Conservation (phyloP, 2,113 vertebrate genomes). For the Ia io region DNA sequence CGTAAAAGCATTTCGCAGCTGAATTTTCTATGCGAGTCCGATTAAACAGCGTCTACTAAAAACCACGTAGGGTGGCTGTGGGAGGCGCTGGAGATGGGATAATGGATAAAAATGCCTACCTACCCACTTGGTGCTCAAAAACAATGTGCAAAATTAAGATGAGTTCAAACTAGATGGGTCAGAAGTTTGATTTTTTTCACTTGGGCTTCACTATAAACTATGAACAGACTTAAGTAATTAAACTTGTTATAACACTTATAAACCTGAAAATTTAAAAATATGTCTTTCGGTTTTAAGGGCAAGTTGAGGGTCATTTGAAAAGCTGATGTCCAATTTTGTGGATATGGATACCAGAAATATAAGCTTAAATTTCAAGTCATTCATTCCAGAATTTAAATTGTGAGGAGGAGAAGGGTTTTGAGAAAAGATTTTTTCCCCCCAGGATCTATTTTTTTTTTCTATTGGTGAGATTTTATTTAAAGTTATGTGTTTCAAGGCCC, state of each 20-base stretch:
- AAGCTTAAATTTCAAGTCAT: background rate
- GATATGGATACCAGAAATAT: background rate
- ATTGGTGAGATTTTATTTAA: background rate
- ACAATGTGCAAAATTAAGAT: background rate
- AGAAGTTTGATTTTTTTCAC: background rate
- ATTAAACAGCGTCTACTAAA: background rate
- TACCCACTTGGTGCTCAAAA: background rate
- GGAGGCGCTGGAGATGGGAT: background rate
- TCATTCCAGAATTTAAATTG: slow-evolving; percentile 8
- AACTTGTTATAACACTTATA: background rate
- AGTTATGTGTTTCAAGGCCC: background rate
- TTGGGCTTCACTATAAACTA: slow-evolving; percentile 28
- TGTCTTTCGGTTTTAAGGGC: background rate
- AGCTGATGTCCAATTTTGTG: slow-evolving; percentile 29
- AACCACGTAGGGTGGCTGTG: background rate
- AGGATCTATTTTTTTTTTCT: background rate
- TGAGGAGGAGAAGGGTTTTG: background rate
- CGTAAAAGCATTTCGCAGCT: slow-evolving; percentile 30
- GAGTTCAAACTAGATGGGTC: background rate
- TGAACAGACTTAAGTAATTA: slow-evolving; percentile 3
- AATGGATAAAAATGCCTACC: background rate
- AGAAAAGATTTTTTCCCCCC: background rate
- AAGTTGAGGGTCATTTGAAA: background rate
- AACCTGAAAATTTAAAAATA: background rate
- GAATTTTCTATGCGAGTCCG: slow-evolving; percentile 16